phyloP scores from a whole-genome alignment of 2,113 vertebrate genomes.

The Geococcyx californianus region DNA sequence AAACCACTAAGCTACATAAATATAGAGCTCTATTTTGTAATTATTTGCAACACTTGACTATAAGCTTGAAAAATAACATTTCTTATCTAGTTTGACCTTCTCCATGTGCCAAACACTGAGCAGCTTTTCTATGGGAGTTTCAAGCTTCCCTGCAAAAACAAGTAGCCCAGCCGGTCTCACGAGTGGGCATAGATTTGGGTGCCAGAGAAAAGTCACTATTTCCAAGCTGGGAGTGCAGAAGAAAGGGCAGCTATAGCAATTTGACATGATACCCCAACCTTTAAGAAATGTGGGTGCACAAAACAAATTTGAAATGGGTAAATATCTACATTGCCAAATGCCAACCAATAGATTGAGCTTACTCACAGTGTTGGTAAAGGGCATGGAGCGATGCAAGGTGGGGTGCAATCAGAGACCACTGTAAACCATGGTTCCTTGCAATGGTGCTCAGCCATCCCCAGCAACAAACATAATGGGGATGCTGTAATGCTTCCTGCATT shows the following conservation, averaged over 20 bases:
- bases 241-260: not conserved
- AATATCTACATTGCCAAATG: not conserved
- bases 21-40: not conserved
- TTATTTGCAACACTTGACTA: slow-evolving; percentile 20
- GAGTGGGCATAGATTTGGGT: not conserved
- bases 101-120: not conserved
- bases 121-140: not conserved
- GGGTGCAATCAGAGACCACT: not conserved
- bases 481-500: fast-evolving
- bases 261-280: not conserved
- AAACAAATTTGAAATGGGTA: not conserved
- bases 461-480: fast-evolving
- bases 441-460: not conserved
- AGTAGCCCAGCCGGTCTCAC: not conserved
- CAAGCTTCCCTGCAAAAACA: not conserved
- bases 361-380: not conserved
- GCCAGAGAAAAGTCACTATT: not conserved
- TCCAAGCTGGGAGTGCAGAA: not conserved
- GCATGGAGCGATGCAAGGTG: not conserved
- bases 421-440: fast-evolving
- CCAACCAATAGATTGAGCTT: not conserved
- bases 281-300: not conserved
- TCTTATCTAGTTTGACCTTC: not conserved
- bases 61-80: slow-evolving; percentile 6
- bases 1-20: not conserved